These are phyloP conservation scores for Ictalurus furcatus DNA, from an alignment of 2,113 vertebrate species.

Conservation along the genomic window DNA sequence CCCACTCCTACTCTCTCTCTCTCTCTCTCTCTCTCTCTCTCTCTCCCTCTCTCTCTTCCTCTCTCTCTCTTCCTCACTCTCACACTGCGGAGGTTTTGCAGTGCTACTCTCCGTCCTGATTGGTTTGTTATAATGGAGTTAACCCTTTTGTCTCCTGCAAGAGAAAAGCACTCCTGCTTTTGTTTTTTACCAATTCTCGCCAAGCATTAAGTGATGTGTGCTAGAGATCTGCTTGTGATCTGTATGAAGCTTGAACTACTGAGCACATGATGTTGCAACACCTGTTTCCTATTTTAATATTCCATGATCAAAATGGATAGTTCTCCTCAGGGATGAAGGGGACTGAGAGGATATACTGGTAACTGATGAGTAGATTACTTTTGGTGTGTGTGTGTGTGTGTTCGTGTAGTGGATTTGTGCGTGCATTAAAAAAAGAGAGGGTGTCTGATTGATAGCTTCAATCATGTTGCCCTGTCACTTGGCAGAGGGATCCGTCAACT, in stretches of 20 bases:
- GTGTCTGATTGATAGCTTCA: slow-evolving; percentile 71
- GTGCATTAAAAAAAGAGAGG: slow-evolving; percentile 39
- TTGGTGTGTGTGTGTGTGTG: slow-evolving; percentile 8
- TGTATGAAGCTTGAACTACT: not conserved
- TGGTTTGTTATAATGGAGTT: slow-evolving; percentile 93
- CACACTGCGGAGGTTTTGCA: slow-evolving; percentile 97
- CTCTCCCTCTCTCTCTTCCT: slow-evolving; percentile 85
- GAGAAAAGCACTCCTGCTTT: slow-evolving; percentile 66
- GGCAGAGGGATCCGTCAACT: slow-evolving; percentile 62
- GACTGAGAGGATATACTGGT: slow-evolving; percentile 15
- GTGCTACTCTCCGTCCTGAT: slow-evolving; percentile 93
- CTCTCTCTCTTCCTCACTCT: slow-evolving; percentile 76
- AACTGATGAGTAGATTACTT: slow-evolving; percentile 50
- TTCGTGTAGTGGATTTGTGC: slow-evolving; percentile 44
- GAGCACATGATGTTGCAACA: slow-evolving; percentile 1
- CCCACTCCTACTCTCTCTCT: slow-evolving; percentile 58
- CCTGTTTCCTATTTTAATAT: slow-evolving; percentile 4
- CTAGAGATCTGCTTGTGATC: slow-evolving; percentile 15
- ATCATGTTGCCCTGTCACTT: slow-evolving; percentile 69
- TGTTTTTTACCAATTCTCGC: slow-evolving; percentile 46
- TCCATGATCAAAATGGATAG: slow-evolving; percentile 38
- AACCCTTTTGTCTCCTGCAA: slow-evolving; percentile 77
- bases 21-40: slow-evolving; percentile 66
- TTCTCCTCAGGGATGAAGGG: slow-evolving; percentile 27
- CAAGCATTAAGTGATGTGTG: slow-evolving; percentile 49